These are phyloP conservation scores for Manacus vitellinus DNA, from an alignment of 2,113 vertebrate species.

Conservation along the genomic window DNA sequence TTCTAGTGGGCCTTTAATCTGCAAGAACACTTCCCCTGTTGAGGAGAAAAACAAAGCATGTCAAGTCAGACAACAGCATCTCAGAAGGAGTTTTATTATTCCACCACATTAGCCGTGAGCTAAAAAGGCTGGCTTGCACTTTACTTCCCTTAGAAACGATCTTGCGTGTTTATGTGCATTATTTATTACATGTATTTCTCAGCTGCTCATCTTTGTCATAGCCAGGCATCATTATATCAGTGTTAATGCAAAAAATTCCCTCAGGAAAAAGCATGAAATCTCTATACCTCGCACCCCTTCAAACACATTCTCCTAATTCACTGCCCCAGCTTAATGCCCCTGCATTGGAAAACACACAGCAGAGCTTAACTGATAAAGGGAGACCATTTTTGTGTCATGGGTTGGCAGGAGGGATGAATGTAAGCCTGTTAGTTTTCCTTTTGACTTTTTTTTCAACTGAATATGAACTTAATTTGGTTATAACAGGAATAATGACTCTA, in stretches of 20 bases:
- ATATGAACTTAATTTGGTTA: constrained; percentile 35
- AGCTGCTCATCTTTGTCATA: constrained; percentile 63
- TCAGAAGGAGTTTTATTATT: constrained; percentile 50
- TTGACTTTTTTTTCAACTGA: background rate
- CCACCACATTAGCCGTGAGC: constrained; percentile 13
- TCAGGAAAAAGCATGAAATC: constrained; percentile 22
- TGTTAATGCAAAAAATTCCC: constrained; percentile 58
- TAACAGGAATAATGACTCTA: constrained; percentile 17
- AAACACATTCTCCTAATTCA: background rate
- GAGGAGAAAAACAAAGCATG: constrained; percentile 59
- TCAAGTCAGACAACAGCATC: constrained; percentile 50
- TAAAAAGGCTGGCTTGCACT: constrained; percentile 36
- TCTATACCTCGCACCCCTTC: background rate
- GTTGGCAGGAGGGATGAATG: background rate
- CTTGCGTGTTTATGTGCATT: constrained; percentile 61
- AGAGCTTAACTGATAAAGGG: background rate
- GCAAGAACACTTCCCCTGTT: constrained; percentile 91
- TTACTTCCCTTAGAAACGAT: constrained; percentile 35
- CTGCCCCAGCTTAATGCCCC: background rate
- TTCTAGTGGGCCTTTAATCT: constrained; percentile 89
- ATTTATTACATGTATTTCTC: constrained; percentile 67
- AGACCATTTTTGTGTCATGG: background rate
- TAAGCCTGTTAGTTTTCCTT: constrained; percentile 20
- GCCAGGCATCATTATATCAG: constrained; percentile 46
- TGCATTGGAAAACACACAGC: background rate